Evolutionary conservation across 2,113 vertebrate species (phyloP).

Genomic region (Rhegmatorhina hoffmannsi): DNA sequence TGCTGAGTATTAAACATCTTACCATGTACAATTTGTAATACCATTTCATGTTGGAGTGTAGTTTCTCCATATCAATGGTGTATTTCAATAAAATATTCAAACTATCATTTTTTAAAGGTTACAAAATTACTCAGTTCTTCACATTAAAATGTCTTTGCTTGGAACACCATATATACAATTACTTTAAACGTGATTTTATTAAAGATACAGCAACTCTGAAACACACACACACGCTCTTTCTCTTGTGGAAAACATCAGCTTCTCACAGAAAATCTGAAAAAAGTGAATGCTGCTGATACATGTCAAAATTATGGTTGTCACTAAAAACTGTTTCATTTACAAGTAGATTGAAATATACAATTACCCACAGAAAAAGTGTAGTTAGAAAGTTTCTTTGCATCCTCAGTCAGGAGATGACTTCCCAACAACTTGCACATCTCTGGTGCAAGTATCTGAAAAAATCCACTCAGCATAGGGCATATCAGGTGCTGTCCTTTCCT

Average conservation of each 20-base stretch:
- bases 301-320: neutral
- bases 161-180: neutral
- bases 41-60: neutral
- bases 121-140: neutral
- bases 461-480: accelerated
- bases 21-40: neutral
- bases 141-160: neutral
- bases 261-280: neutral
- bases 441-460: neutral
- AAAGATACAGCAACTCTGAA: neutral
- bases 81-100: neutral
- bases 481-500: neutral
- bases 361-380: neutral
- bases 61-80: neutral
- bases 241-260: neutral
- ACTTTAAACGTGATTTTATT: neutral
- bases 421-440: neutral
- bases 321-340: neutral
- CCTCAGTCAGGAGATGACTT: neutral
- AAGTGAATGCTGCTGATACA: neutral
- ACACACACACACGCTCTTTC: neutral
- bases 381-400: neutral
- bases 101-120: neutral
- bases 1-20: neutral
- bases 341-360: neutral